These are phyloP conservation scores for Pelosia muscerda DNA, from an alignment of 2,888 invertebrate genomes.

Conservation along the genomic window DNA sequence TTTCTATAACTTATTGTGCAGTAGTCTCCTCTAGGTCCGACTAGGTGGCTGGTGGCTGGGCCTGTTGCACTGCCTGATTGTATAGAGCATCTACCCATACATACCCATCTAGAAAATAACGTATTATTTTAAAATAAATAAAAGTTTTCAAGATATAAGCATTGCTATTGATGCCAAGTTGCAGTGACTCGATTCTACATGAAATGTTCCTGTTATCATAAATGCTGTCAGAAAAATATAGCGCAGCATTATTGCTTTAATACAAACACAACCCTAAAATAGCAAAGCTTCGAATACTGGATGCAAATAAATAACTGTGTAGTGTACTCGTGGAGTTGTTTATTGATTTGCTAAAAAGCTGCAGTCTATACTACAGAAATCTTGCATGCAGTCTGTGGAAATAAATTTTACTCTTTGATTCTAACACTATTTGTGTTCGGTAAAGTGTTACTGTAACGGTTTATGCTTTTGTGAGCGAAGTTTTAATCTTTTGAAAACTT, in stretches of 20 bases:
- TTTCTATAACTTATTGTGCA: no score
- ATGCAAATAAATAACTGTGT: slow-evolving; percentile 50
- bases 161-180: background rate
- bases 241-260: background rate
- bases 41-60: no score
- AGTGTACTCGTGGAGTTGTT: slow-evolving; percentile 46
- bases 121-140: no score
- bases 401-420: slow-evolving; percentile 42
- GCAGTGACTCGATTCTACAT: background rate
- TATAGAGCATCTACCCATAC: no score
- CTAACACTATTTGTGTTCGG: slow-evolving; percentile 12
- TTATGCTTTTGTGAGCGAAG: background rate
- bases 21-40: no score
- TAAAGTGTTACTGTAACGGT: background rate
- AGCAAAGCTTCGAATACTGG: slow-evolving; percentile 27
- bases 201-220: background rate
- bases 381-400: slow-evolving; percentile 36
- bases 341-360: slow-evolving; percentile 51
- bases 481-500: background rate
- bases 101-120: no score
- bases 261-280: slow-evolving; percentile 24
- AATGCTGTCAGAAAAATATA: background rate
- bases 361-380: slow-evolving; percentile 32
- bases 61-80: no score
- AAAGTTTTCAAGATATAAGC: background rate